Base-by-base conservation (phyloP, 2,888 invertebrate genomes). In the Cheilosia scutellata region DNA sequence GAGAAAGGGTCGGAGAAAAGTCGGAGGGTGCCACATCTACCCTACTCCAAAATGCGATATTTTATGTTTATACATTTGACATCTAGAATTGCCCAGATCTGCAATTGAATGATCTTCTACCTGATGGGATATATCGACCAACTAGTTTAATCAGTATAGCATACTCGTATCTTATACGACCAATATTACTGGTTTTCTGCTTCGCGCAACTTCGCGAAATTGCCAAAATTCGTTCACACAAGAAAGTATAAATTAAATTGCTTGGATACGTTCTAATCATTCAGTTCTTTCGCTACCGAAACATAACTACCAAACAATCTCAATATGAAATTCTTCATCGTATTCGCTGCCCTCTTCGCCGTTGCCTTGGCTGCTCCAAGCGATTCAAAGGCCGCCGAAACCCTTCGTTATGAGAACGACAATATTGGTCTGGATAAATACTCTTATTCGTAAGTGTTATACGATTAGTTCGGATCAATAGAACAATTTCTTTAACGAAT, bases 291-390 rank as follows among this genome's bases (percentile, higher is more conserved):
- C 47, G 16, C n/a, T 16, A 1, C 47, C 47, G 47, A 47, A 53
- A 53, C 29, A 29, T n/a, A 25, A 16, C 7, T 11, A 40, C 40
- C 40, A 9, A 20, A 16, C 25, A 49, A 49, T 29, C 53, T 53
- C 29, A 53, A 53, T 13, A 53, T 53, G 53, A 53, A 53, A 29
- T 53, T 53, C 53, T 29, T 53, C 9, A 53, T 53, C 13, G 29
- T 53, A 13, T 53, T 53, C 29, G 53, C 53, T 29, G 53, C 53
- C 31, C 53, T 53, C 29, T 53, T 53, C 29, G 53, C 53, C 13
- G 53, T 53, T 53, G 47, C 47, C 16, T n/a, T 47, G 5, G 47
- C 47, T 7, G 47, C 47, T 47, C 5, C 47, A 47, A 16, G n/a
- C 5, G 47, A 47, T n/a, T 9, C 40, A 6, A 2, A 47, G 16